phyloP scores from a whole-genome alignment of 2,888 invertebrate species.

The Lamellibrachia satsuma region DNA sequence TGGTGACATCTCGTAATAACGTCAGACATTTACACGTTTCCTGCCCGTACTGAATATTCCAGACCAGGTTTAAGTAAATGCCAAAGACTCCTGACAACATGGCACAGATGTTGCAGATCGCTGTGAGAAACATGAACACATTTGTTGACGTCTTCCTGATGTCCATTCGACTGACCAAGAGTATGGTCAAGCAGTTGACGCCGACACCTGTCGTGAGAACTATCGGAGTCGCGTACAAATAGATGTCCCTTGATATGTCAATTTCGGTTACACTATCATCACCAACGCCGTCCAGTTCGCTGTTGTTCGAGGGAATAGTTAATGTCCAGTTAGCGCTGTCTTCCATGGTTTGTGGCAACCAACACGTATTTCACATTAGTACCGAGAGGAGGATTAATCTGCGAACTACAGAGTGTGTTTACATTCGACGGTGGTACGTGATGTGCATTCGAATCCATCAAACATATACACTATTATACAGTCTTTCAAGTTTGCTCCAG shows the following conservation, averaged over 20 bases:
- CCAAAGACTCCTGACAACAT: background rate
- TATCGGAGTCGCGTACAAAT: background rate
- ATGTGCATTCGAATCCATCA: background rate
- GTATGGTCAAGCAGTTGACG: background rate
- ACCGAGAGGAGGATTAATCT: background rate
- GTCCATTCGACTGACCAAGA: background rate
- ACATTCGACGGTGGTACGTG: background rate
- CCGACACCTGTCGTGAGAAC: background rate
- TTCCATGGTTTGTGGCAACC: background rate
- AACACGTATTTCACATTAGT: background rate
- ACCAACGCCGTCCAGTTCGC: background rate
- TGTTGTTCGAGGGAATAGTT: background rate
- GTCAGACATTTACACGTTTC: background rate
- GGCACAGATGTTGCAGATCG: background rate
- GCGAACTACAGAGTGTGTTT: background rate
- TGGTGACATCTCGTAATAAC: background rate
- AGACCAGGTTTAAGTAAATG: background rate
- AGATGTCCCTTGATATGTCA: background rate
- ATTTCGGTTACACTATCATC: background rate
- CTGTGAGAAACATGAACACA: background rate
- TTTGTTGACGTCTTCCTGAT: background rate
- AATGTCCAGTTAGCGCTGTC: background rate
- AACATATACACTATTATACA: background rate
- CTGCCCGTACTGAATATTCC: background rate
- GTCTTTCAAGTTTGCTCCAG: background rate